Evolutionary conservation across 2,113 vertebrate species (phyloP).

Genomic region (Chaetodon trifascialis): DNA sequence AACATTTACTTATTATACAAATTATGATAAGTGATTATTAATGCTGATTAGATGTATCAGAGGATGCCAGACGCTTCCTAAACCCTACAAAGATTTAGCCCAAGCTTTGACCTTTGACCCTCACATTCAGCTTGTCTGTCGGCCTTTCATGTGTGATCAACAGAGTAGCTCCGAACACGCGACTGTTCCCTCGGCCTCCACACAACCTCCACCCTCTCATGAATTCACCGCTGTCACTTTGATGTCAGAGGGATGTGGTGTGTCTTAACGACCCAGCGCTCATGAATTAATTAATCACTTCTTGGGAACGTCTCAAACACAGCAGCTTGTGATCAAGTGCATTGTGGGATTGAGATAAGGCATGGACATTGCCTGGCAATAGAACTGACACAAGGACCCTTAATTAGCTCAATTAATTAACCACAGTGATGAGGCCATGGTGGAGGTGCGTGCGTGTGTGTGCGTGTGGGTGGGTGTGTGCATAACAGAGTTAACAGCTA

Average conservation of each 20-base stretch:
- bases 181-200: slow-evolving; percentile 19
- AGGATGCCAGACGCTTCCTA: slow-evolving; percentile 41
- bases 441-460: slow-evolving; percentile 4
- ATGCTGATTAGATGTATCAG: slow-evolving; percentile 53
- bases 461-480: slow-evolving; percentile 3
- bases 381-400: slow-evolving; percentile 73
- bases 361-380: slow-evolving; percentile 73
- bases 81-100: slow-evolving; percentile 40
- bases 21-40: slow-evolving; percentile 36
- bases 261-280: slow-evolving; percentile 62
- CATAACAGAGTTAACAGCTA: slow-evolving; percentile 11
- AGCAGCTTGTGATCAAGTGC: slow-evolving; percentile 80
- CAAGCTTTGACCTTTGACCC: slow-evolving; percentile 57
- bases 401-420: slow-evolving; percentile 84
- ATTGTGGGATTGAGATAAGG: slow-evolving; percentile 82
- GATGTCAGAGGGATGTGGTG: slow-evolving; percentile 58
- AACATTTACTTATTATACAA: slow-evolving; percentile 21
- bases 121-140: slow-evolving; percentile 22
- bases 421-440: slow-evolving; percentile 28
- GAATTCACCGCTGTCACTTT: slow-evolving; percentile 48
- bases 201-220: neutral
- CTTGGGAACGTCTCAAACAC: slow-evolving; percentile 68
- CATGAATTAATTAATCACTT: slow-evolving; percentile 76
- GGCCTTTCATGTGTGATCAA: slow-evolving; percentile 51
- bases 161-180: slow-evolving; percentile 37